These are phyloP conservation scores for Styela clava DNA, from an alignment of 23 tunicate genomes.

Conservation along the genomic window DNA sequence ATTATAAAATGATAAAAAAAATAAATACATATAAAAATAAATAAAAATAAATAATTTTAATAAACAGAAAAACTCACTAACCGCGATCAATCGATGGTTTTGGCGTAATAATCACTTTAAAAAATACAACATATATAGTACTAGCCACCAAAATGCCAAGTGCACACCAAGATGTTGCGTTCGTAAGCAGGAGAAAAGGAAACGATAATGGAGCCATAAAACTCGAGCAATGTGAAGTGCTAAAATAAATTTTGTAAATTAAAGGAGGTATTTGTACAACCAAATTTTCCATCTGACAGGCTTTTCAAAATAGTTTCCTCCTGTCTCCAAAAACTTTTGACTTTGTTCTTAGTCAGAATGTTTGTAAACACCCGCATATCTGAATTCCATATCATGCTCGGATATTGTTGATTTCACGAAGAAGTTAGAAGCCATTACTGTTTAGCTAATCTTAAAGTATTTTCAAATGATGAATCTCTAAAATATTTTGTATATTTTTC, in stretches of 20 bases:
- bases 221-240: neutral
- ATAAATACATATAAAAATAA: too few relatives aligned
- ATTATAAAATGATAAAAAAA: too few relatives aligned
- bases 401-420: too few relatives aligned
- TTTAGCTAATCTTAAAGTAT: neutral
- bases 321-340: too few relatives aligned
- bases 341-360: neutral
- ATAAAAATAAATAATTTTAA: too few relatives aligned
- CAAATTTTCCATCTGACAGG: neutral
- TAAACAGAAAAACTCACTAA: too few relatives aligned
- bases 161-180: neutral
- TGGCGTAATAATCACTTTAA: neutral
- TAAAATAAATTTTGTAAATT: too few relatives aligned
- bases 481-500: neutral
- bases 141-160: neutral
- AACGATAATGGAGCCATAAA: neutral
- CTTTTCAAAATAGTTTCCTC: too few relatives aligned
- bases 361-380: too few relatives aligned
- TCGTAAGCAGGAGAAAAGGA: neutral
- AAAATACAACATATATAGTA: neutral
- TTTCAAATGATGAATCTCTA: neutral
- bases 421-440: too few relatives aligned
- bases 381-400: too few relatives aligned
- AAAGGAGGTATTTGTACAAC: neutral
- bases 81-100: neutral